Evolutionary conservation across 2,888 invertebrate species (phyloP), one percentile per base, ranked within the genome.

Genomic region (Chloromyia formosa): DNA sequence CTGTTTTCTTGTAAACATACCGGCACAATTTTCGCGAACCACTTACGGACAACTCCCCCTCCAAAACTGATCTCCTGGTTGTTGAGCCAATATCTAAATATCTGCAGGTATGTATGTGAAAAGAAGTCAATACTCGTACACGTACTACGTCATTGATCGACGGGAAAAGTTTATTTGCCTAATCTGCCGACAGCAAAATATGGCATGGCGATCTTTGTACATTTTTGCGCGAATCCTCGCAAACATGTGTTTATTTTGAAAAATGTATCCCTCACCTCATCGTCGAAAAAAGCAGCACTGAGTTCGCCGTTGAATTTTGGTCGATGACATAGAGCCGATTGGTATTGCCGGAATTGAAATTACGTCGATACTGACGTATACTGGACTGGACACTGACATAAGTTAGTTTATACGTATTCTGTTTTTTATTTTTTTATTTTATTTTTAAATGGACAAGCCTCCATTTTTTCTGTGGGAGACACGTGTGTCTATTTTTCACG

Each of bases 271-370:
- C 7, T 35, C 45, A 49, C 27, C 7, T 35, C 45, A 49, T 66
- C 22, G n/a, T 45, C 49, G 18, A 14, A 66, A 20, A 60, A 60
- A 23, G 22, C 20, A 56, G 23, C 20, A 10, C n/a, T 12, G 35
- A 14, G n/a, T n/a, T 64, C 10, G 40, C 16, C 9, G n/a, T 14
- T 0, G 45, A 66, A 66, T 66, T 66, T 66, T 66, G 66, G 66
- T 66, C 66, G 66, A 66, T 66, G 66, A 66, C 66, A 66, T 66
- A 45, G 45, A 14, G 18, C 14, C 23, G 20, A 22, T 45, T 45
- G 66, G 66, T 35, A 66, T 66, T 66, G 22, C 45, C 49, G 22
- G 66, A 35, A 16, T 1, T 23, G 60, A 22, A 14, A 23, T 14
- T 60, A 23, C 20, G 60, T 14, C 22, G 9, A 18, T 22, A 42